These are phyloP conservation scores for Spatulosminthurus flaviceps DNA, from an alignment of 2,888 invertebrate species.

Conservation along the genomic window DNA sequence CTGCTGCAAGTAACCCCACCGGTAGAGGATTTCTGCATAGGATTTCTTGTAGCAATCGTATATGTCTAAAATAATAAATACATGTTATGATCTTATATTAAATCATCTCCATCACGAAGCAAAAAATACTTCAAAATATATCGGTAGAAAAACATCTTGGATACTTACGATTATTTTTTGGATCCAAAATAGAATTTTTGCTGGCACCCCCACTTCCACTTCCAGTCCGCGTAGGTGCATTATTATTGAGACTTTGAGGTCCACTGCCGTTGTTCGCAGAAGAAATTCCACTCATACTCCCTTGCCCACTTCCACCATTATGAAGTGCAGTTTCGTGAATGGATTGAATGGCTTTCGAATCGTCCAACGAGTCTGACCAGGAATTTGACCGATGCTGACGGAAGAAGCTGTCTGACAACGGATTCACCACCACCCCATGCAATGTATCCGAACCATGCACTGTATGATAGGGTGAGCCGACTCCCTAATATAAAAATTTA, in stretches of 20 bases:
- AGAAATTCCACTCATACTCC: neutral
- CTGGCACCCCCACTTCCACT: neutral
- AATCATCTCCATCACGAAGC: no score
- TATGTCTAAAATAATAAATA: no score
- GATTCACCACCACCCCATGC: conserved; percentile 80
- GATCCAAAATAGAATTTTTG: conserved; percentile 53
- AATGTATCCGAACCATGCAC: conserved; percentile 83
- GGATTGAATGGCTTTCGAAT: conserved; percentile 67
- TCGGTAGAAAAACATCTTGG: neutral
- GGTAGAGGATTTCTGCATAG: conserved; percentile 88
- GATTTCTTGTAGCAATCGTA: conserved; percentile 86
- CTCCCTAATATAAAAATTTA: no score
- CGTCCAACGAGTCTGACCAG: conserved; percentile 87
- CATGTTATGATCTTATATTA: no score
- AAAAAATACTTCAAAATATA: no score
- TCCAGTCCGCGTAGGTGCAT: neutral
- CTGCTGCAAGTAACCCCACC: conserved; percentile 83
- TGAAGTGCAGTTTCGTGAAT: conserved; percentile 33
- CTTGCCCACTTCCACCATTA: conserved; percentile 25
- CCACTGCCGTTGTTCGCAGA: neutral
- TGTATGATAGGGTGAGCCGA: conserved; percentile 89
- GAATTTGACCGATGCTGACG: conserved; percentile 83
- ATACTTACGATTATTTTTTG: conserved; percentile 53
- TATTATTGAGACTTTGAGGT: neutral
- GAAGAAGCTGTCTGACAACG: conserved; percentile 66